These are phyloP conservation scores for Idaea dimidiata DNA, from an alignment of 2,888 invertebrate species.

Conservation along the genomic window DNA sequence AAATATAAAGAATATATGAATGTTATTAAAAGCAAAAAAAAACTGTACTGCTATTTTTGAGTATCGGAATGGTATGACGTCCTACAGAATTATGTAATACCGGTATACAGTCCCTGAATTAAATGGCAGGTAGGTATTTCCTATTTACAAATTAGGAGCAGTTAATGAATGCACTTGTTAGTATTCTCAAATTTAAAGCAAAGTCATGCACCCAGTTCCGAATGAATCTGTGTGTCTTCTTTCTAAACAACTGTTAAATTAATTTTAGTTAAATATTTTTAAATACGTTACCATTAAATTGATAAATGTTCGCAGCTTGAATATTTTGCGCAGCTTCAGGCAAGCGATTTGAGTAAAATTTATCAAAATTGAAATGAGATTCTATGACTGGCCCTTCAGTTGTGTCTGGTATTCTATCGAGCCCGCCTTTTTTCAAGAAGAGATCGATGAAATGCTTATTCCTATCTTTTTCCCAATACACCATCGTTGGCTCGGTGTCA, in stretches of 20 bases:
- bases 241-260: slow-evolving; percentile 19
- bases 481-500: slow-evolving; percentile 64
- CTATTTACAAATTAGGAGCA: slow-evolving; percentile 10
- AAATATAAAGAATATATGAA: no score
- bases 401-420: slow-evolving; percentile 66
- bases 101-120: no score
- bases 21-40: no score
- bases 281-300: slow-evolving; percentile 68
- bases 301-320: slow-evolving; percentile 48
- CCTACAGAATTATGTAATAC: no score
- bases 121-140: no score
- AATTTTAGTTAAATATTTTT: slow-evolving; percentile 35
- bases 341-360: slow-evolving; percentile 55
- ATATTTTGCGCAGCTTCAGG: slow-evolving; percentile 36
- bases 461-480: slow-evolving; percentile 73
- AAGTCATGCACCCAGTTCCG: slow-evolving; percentile 61
- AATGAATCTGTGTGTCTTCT: slow-evolving; percentile 77
- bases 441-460: slow-evolving; percentile 66
- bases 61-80: no score
- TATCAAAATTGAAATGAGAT: slow-evolving; percentile 70
- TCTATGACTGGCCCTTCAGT: slow-evolving; percentile 65
- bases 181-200: slow-evolving; percentile 19
- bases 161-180: slow-evolving; percentile 13
- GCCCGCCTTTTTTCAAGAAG: slow-evolving; percentile 55
- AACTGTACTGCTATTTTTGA: no score